Evolutionary conservation across 2,888 invertebrate genomes (phyloP).

Genomic region (Ophion costatus): DNA sequence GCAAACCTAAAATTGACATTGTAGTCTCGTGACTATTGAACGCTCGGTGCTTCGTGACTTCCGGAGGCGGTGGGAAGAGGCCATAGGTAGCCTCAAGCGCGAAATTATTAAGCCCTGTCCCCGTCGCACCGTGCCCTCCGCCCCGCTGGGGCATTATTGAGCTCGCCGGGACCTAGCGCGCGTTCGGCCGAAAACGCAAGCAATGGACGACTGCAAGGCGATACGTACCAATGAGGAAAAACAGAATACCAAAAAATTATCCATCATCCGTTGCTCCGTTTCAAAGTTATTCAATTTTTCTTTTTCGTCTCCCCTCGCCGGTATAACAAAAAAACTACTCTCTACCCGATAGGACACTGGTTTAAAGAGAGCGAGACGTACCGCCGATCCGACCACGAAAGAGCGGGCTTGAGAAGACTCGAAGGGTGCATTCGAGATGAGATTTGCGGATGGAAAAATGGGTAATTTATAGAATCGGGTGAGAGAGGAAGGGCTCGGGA

Average conservation of each 20-base stretch:
- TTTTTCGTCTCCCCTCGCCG: too few relatives aligned
- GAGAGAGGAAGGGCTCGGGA: not conserved
- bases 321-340: too few relatives aligned
- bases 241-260: not conserved
- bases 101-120: conserved; percentile 24
- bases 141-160: not conserved
- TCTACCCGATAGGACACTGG: too few relatives aligned
- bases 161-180: not conserved
- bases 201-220: not conserved
- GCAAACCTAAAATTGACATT: conserved; percentile 8
- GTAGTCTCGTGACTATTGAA: conserved; percentile 38
- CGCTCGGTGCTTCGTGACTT: conserved; percentile 22
- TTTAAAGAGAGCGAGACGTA: too few relatives aligned
- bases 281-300: too few relatives aligned
- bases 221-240: not conserved
- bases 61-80: not conserved
- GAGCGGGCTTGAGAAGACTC: too few relatives aligned
- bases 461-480: not conserved
- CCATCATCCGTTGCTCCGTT: too few relatives aligned
- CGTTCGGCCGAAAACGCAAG: not conserved
- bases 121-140: not conserved
- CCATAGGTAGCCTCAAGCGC: conserved; percentile 3
- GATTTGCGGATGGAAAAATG: not conserved
- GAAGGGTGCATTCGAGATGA: too few relatives aligned
- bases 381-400: too few relatives aligned